These are phyloP conservation scores for Dryadula phaetusa DNA, from an alignment of 2,888 invertebrate species.

Conservation along the genomic window DNA sequence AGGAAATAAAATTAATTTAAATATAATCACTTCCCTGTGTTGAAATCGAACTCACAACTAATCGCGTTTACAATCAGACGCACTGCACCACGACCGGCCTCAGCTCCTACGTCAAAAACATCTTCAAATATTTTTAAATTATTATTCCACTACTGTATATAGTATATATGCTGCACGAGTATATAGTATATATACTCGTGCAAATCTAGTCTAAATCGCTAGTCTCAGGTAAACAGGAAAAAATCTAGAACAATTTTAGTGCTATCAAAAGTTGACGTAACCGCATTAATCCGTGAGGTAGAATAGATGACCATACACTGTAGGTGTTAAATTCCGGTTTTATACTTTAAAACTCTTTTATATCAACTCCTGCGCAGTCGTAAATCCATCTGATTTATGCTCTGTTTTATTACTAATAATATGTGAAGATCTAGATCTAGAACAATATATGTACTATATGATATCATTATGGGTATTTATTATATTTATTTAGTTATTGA, in stretches of 20 bases:
- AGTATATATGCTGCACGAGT: too few species aligned
- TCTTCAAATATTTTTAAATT: too few species aligned
- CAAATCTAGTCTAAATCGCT: neutral
- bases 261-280: slow-evolving; percentile 35
- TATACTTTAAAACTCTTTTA: slow-evolving; percentile 32
- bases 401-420: slow-evolving; percentile 13
- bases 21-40: too few species aligned
- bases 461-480: neutral
- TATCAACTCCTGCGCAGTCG: slow-evolving; percentile 42
- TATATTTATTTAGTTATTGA: too few species aligned
- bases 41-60: too few species aligned
- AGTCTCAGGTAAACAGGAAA: slow-evolving; percentile 6
- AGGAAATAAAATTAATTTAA: too few species aligned
- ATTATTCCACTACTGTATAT: too few species aligned
- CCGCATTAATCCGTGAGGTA: slow-evolving; percentile 26
- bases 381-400: slow-evolving; percentile 38
- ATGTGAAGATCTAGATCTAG: too few species aligned
- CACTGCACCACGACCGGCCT: too few species aligned
- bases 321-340: slow-evolving; percentile 37
- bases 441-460: neutral
- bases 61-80: too few species aligned
- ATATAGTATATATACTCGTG: too few species aligned
- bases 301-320: slow-evolving; percentile 33
- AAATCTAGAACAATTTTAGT: slow-evolving; percentile 22
- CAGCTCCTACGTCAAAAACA: too few species aligned